Percentiles rank a stretch among this genome's conserved stretches.
Conservation (phyloP, 2,113 vertebrate species). For the Pungitius pungitius region DNA sequence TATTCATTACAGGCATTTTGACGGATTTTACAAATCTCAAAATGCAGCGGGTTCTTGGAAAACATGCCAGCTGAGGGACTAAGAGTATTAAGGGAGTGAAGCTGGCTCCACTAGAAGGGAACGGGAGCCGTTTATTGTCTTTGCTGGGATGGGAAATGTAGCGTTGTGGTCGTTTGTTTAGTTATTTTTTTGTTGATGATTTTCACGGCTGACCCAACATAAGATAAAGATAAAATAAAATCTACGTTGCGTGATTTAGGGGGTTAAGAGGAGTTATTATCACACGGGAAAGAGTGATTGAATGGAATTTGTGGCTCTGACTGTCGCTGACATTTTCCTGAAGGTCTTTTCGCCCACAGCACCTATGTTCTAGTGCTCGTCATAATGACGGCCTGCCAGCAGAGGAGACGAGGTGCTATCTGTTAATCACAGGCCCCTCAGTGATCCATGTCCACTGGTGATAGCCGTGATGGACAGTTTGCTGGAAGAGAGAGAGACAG, state of each 20-base stretch:
- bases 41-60: constrained; percentile 64
- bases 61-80: constrained; percentile 70
- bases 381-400: constrained; percentile 66
- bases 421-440: constrained; percentile 62
- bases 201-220: constrained; percentile 1
- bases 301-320: constrained; percentile 61
- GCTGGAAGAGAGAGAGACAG: constrained; percentile 51
- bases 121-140: constrained; percentile 38
- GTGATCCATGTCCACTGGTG: constrained; percentile 57
- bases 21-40: constrained; percentile 70
- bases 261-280: constrained; percentile 39
- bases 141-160: constrained; percentile 47
- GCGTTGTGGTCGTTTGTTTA: constrained; percentile 14
- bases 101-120: constrained; percentile 59
- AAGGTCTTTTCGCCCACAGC: constrained; percentile 53
- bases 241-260: constrained; percentile 43
- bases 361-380: constrained; percentile 47
- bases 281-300: constrained; percentile 41
- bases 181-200: not conserved
- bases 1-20: constrained; percentile 72
- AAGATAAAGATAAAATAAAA: constrained; percentile 42
- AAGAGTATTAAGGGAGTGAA: constrained; percentile 67
- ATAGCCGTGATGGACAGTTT: constrained; percentile 55
- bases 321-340: constrained; percentile 69
- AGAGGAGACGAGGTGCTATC: constrained; percentile 56